A percentile compares a stretch with the other conserved stretches of the same genome.
These are phyloP conservation scores for Ara ararauna DNA, from an alignment of 2,797 vertebrate genomes.

Conservation along the genomic window DNA sequence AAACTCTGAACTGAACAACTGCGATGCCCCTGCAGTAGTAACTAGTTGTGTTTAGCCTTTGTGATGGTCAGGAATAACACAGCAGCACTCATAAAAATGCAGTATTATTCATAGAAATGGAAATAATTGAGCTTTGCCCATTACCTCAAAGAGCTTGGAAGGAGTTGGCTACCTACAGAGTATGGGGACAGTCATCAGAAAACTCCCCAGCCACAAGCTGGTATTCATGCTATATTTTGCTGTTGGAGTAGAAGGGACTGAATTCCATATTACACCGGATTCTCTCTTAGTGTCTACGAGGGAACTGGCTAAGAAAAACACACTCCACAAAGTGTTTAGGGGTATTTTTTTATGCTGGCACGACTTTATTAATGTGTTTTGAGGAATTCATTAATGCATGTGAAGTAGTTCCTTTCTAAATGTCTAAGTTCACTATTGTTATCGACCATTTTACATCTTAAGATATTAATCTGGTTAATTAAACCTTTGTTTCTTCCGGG, in stretches of 20 bases:
- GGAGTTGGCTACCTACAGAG: neutral
- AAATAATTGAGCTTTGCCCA: neutral
- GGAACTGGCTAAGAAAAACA: neutral
- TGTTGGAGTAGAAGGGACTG: neutral
- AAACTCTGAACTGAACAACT: neutral
- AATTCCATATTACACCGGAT: fast-evolving
- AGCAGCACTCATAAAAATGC: neutral
- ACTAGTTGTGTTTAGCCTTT: neutral
- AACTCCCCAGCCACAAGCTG: neutral
- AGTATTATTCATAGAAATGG: neutral
- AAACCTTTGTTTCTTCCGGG: neutral
- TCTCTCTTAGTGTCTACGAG: neutral
- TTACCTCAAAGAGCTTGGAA: neutral
- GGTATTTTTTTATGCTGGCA: neutral
- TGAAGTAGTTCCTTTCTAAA: neutral
- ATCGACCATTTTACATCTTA: neutral
- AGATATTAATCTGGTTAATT: neutral
- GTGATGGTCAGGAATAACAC: neutral
- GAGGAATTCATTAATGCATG: neutral
- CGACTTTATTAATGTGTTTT: neutral
- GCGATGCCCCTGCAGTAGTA: neutral
- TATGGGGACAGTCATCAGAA: neutral
- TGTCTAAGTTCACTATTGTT: neutral
- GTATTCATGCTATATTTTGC: neutral
- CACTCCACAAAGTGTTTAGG: neutral